phyloP scores from a whole-genome alignment of 2,113 vertebrate genomes.

The Coptodon rendalli region DNA sequence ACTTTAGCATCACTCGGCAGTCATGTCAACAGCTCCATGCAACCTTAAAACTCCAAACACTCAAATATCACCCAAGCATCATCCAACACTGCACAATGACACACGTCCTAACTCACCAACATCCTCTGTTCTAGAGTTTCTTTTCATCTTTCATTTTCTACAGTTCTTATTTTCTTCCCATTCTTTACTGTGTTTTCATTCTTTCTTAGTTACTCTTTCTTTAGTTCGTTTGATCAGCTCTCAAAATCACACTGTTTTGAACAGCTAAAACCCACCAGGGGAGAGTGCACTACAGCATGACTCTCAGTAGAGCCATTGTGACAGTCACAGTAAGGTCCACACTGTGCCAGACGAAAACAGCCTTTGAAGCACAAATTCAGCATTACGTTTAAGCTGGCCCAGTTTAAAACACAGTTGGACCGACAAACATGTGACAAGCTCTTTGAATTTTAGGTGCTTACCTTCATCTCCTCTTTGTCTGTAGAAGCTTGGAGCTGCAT shows the following conservation, averaged over 20 bases:
- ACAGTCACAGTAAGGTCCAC: background rate
- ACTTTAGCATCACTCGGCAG: background rate
- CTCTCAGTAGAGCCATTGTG: conserved; percentile 14
- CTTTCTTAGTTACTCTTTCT: background rate
- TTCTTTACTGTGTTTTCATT: background rate
- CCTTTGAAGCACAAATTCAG: conserved; percentile 32
- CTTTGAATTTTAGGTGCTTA: conserved; percentile 29
- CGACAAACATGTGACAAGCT: background rate
- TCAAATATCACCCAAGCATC: background rate
- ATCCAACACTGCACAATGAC: background rate
- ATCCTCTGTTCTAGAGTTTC: background rate
- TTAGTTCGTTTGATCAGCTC: conserved; percentile 12
- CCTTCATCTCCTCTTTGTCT: conserved; percentile 59
- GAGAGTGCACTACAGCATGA: background rate
- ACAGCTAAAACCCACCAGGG: background rate
- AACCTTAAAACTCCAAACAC: background rate
- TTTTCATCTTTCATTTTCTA: background rate
- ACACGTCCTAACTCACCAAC: background rate
- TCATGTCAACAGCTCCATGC: background rate
- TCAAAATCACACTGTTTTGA: conserved; percentile 8
- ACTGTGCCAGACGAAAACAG: conserved; percentile 1
- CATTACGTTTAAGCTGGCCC: background rate
- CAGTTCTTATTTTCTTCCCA: background rate
- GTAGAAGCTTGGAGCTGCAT: conserved; percentile 58
- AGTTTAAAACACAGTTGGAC: background rate